A percentile compares a stretch with the other conserved stretches of the same genome.
Conservation (phyloP, 92 coral and sea anemone genomes). For the Porites cylindrica region DNA sequence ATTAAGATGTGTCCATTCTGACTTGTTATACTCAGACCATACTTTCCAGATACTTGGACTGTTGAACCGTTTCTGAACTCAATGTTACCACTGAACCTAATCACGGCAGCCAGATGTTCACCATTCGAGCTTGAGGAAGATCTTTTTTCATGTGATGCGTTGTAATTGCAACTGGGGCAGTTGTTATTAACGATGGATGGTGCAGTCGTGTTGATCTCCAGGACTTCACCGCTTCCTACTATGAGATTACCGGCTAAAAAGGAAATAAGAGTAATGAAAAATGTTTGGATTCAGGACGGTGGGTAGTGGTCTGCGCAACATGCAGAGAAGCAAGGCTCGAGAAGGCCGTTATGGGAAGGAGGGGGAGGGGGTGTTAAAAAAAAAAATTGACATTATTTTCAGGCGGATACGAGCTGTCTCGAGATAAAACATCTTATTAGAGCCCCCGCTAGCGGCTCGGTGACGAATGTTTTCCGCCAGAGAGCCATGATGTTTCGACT, state of each 20-base stretch:
- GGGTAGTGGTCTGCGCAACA: too few species aligned
- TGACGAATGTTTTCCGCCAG: too few species aligned
- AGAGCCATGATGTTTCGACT: too few species aligned
- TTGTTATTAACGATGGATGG: not conserved
- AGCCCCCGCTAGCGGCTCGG: too few species aligned
- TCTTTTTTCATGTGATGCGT: not conserved
- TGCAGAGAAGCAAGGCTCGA: too few species aligned
- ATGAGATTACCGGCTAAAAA: not conserved
- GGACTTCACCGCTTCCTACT: not conserved
- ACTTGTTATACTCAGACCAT: slow-evolving; percentile 44
- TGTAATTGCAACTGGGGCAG: not conserved
- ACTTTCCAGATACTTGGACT: slow-evolving; percentile 27
- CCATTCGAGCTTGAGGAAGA: not conserved
- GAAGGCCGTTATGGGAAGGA: too few species aligned
- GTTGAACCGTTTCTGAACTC: slow-evolving; percentile 22
- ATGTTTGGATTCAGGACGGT: too few species aligned
- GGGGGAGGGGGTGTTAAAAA: too few species aligned
- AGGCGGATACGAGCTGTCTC: too few species aligned
- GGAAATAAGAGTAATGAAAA: not conserved
- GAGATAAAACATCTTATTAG: too few species aligned
- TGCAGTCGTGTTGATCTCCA: slow-evolving; percentile 20
- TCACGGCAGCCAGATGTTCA: slow-evolving; percentile 16
- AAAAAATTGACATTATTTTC: too few species aligned
- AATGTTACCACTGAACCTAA: slow-evolving; percentile 27
- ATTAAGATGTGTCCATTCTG: slow-evolving; percentile 44